Evolutionary conservation across 2,797 vertebrate species (phyloP), one percentile per base, ranked within the genome.

Genomic region (Atherinosoma microstoma): DNA sequence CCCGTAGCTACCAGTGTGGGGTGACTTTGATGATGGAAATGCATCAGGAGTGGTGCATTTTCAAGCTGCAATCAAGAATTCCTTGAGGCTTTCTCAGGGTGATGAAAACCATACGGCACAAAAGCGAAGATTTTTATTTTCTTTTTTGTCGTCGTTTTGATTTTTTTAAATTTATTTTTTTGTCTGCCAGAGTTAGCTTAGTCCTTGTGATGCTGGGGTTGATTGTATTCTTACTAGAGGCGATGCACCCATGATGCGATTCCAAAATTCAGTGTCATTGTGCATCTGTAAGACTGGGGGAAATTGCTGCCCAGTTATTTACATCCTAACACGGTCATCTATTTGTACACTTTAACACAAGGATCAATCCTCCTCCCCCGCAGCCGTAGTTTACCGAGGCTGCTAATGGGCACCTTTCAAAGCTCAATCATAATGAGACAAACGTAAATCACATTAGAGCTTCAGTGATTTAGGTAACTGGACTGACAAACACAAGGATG

Each of bases 361-460:
- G 84, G 80, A 93, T 93, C 91, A 89, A 89, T 92, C 88, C 81
- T 88, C 74, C 79, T 89, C 82, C 90, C 92, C 90, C 79, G 82
- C 91, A 92, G 91, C 85, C 83, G 74, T 88, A 80, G 87, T 90
- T 92, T 85, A 85, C 80, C 76, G 6, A 71, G 79, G 83, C 77
- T n/a, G 30, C 85, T 92, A 94, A 93, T 91, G 90, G 84, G 83
- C 82, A 88, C 87, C 91, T 86, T 90, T 92, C 91, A 90, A 74
- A 84, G 32, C 80, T 94, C 91, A 82, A 88, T 93, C 92, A 90
- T 92, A 86, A 93, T 93, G 88, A 94, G 85, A 91, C 89, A 71
- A 82, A 89, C 71, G 88, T 78, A 92, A 93, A 94, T 94, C 60
- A 1, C 88, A 87, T 93, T 91, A 91, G 34, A 67, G 80, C 75